A percentile compares a stretch with the other conserved stretches of the same genome.
Evolutionary conservation across 2,888 invertebrate genomes (phyloP).

Genomic region (Lasioglossum malachurum): DNA sequence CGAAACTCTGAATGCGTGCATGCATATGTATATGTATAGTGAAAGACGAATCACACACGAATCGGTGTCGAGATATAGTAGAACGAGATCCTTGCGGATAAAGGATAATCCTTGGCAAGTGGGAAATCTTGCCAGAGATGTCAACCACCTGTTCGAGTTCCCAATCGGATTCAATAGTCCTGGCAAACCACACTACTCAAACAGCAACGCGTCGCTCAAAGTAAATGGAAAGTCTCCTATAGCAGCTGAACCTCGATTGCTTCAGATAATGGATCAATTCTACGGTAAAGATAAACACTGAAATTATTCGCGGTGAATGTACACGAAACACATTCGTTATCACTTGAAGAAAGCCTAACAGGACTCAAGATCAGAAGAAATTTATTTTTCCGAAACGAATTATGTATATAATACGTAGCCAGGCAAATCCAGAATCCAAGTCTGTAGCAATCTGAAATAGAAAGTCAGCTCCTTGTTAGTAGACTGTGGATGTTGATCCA

Average conservation of each 20-base stretch:
- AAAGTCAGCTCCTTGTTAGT: background rate
- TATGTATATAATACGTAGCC: background rate
- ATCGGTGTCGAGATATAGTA: background rate
- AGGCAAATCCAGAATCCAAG: background rate
- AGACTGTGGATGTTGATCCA: background rate
- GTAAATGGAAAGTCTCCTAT: background rate
- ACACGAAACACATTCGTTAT: background rate
- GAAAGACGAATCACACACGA: background rate
- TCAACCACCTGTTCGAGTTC: constrained; percentile 3
- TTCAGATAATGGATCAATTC: background rate
- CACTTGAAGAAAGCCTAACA: background rate
- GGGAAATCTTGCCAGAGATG: background rate
- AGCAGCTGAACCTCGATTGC: background rate
- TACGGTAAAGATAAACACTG: background rate
- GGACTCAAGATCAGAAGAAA: background rate
- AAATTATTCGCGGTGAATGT: background rate
- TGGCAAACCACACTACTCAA: background rate
- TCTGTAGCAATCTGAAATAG: background rate
- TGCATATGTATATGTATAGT: background rate
- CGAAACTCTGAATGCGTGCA: background rate
- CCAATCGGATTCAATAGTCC: background rate
- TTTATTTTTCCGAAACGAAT: constrained; percentile 21
- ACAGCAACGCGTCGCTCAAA: constrained; percentile 1
- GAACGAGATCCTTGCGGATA: background rate
- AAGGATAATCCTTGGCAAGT: background rate